Evolutionary conservation across 2,888 invertebrate species (phyloP).

Genomic region (Seira ritae): DNA sequence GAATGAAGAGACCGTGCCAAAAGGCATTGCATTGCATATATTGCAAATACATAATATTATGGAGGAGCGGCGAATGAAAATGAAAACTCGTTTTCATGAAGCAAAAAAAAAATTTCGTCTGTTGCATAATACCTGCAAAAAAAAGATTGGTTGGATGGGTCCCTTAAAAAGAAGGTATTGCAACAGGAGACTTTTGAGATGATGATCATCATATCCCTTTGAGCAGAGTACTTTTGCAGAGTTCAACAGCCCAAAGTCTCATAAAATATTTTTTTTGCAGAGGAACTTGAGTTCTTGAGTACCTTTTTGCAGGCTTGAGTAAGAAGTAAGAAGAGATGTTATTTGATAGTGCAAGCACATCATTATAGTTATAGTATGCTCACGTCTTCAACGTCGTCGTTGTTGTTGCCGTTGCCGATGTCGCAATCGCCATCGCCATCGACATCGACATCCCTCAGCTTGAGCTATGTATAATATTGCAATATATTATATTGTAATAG

Average conservation of each 20-base stretch:
- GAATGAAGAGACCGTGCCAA: constrained; percentile 59
- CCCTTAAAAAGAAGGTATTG: constrained; percentile 36
- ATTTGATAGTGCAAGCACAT: neutral
- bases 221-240: no score
- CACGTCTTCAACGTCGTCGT: no score
- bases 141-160: constrained; percentile 24
- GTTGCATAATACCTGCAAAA: constrained; percentile 52
- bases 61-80: constrained; percentile 1
- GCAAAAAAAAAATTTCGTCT: no score
- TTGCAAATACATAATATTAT: no score
- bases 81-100: constrained; percentile 62
- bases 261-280: neutral
- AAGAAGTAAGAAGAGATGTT: neutral
- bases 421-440: neutral
- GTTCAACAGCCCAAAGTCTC: neutral
- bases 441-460: no score
- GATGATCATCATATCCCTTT: no score
- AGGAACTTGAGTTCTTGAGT: neutral
- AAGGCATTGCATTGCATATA: constrained; percentile 54
- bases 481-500: no score
- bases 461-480: no score
- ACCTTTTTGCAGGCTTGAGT: no score
- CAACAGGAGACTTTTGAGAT: neutral
- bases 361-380: no score
- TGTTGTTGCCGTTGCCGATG: no score